A percentile compares a stretch with the other conserved stretches of the same genome.
phyloP scores from a whole-genome alignment of 2,113 vertebrate species.

The Epinephelus lanceolatus region DNA sequence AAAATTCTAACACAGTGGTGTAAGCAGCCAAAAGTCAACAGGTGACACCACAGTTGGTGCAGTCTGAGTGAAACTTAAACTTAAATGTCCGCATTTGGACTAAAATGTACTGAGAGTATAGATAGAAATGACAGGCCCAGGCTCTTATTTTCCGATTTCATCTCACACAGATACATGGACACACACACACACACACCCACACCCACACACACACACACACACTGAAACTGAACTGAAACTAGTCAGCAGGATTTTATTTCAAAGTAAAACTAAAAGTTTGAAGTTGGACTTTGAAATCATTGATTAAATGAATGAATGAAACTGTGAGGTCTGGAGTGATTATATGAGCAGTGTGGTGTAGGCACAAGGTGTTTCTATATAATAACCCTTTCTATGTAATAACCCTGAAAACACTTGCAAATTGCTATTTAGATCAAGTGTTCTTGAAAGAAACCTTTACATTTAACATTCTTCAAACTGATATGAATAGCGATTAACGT shows the following conservation, averaged over 20 bases:
- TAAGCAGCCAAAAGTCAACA: neutral
- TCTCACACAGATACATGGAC: neutral
- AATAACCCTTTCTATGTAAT: neutral
- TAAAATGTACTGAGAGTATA: constrained; percentile 14
- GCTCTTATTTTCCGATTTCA: neutral
- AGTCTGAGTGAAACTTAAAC: neutral
- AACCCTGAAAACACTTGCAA: constrained; percentile 11
- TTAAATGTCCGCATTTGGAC: constrained; percentile 19
- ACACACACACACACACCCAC: constrained; percentile 22
- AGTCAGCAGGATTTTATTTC: constrained; percentile 77
- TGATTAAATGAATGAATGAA: constrained; percentile 74
- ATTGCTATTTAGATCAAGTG: neutral
- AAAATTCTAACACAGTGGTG: neutral
- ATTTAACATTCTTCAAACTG: neutral
- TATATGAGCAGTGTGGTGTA: constrained; percentile 3
- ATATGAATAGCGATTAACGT: neutral
- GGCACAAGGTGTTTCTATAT: neutral
- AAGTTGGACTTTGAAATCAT: constrained; percentile 57
- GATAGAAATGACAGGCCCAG: neutral
- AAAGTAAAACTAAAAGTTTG: constrained; percentile 66
- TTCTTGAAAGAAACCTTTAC: neutral
- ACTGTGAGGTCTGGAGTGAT: constrained; percentile 32
- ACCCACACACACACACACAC: constrained; percentile 33
- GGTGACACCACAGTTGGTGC: neutral
- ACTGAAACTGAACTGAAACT: constrained; percentile 28